Evolutionary conservation across 2,888 invertebrate genomes (phyloP), one percentile per base, ranked within the genome.

Genomic region (Dolomedes plantarius): DNA sequence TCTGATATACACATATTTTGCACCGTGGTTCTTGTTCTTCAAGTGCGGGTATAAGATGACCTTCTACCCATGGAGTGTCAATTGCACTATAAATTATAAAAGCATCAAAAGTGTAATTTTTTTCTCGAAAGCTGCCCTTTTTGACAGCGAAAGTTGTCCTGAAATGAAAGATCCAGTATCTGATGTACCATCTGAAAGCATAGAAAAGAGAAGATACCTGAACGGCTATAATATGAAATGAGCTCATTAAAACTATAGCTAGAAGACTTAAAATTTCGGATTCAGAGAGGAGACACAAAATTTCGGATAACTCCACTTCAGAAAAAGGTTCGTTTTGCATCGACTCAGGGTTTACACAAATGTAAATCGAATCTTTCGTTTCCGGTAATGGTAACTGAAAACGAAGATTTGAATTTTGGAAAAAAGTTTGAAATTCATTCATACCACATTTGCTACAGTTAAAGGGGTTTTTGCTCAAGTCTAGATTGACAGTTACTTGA

Each of bases 41-140:
- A 9, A 95, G 91, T 71, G 94, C 93, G 0, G 94, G 94, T 16
- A 95, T 90, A 0, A 95, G 91, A 11, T 94, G 92, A 28, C 94
- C 93, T 69, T 94, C 90, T 1, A 95, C 93, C 94, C 95, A 95
- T 0, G 92, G 90, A 0, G 94, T 91, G 89, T 95, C 94, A 56
- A 93, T 93, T 69, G 94, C 93, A 89, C 94, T 94, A 89, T 95
- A 95, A 0, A 94, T 94, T 0, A 95, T 94, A 89, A 95, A 95
- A 0, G 94, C 93, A 87, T 95, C 95, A 89, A 94, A 95, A 23
- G 93, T 88, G 78, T 90, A 91, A 13, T 5, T n/a, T 13, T 19
- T 32, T 2, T 80, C 56, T 6, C 9, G 16, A 62, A 28, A 23
- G 9, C n/a, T 69, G 1, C 3, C 28, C 0, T 16, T 29, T 50